phyloP scores from a whole-genome alignment of 2,888 invertebrate species.

The Sminthurides aquaticus region DNA sequence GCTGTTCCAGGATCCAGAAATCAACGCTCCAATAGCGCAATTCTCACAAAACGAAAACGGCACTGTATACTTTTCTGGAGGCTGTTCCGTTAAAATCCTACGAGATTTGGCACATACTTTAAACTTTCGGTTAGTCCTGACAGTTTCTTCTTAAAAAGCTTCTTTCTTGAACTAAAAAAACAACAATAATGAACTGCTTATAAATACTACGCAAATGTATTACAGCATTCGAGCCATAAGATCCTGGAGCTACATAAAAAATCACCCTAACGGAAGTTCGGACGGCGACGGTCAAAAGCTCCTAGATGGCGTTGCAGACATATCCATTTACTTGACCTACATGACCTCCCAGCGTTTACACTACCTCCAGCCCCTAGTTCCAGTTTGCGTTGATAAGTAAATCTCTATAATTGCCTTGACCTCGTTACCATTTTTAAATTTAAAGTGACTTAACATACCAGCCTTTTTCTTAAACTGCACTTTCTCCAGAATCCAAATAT shows the following conservation, averaged over 20 bases:
- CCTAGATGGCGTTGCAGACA: not conserved
- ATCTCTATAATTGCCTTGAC: too few relatives aligned
- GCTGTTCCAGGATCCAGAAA: not conserved
- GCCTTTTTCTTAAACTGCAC: not conserved
- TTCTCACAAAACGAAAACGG: not conserved
- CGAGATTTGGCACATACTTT: not conserved
- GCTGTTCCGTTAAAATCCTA: slow-evolving; percentile 6
- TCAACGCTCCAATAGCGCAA: not conserved
- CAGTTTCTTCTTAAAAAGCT: too few relatives aligned
- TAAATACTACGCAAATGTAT: not conserved
- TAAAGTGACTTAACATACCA: not conserved
- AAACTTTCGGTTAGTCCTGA: slow-evolving; percentile 8
- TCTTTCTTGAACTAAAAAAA: not conserved
- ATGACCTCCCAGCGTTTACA: not conserved
- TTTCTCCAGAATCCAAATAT: slow-evolving; percentile 1
- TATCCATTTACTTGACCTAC: slow-evolving; percentile 11
- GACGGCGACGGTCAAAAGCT: not conserved
- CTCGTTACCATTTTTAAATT: not conserved
- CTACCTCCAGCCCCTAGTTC: not conserved
- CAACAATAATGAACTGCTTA: not conserved
- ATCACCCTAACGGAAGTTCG: not conserved
- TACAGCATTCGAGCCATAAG: not conserved
- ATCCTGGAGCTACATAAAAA: not conserved
- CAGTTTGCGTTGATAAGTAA: not conserved
- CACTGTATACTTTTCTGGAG: not conserved